Conservation (phyloP, 2,797 vertebrate species). For the Menidia menidia region DNA sequence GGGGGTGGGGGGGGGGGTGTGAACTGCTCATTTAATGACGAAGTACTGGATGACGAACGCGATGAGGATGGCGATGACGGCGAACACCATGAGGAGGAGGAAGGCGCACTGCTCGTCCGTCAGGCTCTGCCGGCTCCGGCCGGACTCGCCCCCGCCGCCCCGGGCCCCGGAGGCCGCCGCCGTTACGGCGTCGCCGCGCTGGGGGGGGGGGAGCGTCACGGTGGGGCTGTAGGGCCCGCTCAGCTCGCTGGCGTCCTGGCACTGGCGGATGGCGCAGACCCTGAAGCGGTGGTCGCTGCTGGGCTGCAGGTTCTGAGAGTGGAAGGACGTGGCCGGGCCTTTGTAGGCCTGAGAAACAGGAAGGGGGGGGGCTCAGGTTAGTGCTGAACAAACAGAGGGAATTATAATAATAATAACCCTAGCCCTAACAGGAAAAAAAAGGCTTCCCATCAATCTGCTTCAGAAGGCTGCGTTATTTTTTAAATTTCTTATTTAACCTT, state of each 20-base stretch:
- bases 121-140: constrained; percentile 85
- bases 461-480: too few relatives aligned
- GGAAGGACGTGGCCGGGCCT: constrained; percentile 89
- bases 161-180: constrained; percentile 74
- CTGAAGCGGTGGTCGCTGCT: constrained; percentile 95
- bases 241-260: constrained; percentile 92
- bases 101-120: constrained; percentile 97
- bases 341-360: constrained; percentile 86
- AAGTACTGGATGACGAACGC: constrained; percentile 99
- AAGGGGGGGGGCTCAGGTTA: neutral
- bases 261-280: constrained; percentile 92
- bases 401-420: too few relatives aligned
- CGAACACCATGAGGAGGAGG: constrained; percentile 95
- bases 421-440: too few relatives aligned
- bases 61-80: constrained; percentile 95
- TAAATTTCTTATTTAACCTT: too few relatives aligned
- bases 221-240: constrained; percentile 92
- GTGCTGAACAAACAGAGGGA: neutral
- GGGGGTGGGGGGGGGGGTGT: too few relatives aligned
- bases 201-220: constrained; percentile 89
- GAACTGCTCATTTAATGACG: constrained; percentile 92
- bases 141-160: constrained; percentile 79
- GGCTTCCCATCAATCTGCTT: neutral
- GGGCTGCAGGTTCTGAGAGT: constrained; percentile 88
- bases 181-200: constrained; percentile 82